These are phyloP conservation scores for Sebastes ruberrimus DNA, from an alignment of 2,797 vertebrate genomes.

Conservation along the genomic window DNA sequence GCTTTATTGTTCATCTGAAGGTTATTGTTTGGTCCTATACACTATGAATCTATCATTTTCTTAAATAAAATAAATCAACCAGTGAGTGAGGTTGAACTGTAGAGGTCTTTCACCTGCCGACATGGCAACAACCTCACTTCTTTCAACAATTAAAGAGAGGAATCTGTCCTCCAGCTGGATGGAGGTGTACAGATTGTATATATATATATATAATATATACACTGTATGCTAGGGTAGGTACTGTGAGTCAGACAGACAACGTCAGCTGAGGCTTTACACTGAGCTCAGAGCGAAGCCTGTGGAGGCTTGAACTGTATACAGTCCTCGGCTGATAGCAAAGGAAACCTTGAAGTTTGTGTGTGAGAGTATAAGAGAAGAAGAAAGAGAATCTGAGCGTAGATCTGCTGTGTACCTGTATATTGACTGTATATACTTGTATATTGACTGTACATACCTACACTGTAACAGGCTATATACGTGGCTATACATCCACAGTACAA, in stretches of 20 bases:
- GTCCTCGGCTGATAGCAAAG: not conserved
- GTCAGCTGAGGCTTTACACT: not conserved
- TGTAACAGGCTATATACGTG: not conserved
- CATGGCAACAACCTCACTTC: not conserved
- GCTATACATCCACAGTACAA: not conserved
- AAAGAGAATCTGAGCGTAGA: not conserved
- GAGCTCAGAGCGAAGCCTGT: not conserved
- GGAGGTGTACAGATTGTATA: not conserved
- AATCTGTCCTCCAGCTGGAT: not conserved
- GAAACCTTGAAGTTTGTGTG: not conserved
- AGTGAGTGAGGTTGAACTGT: not conserved
- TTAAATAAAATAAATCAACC: not conserved
- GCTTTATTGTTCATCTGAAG: slow-evolving; percentile 7
- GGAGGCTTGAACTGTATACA: not conserved
- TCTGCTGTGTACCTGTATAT: not conserved
- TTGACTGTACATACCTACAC: slow-evolving; percentile 10
- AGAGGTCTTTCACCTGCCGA: not conserved
- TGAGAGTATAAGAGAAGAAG: not conserved
- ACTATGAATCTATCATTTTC: slow-evolving; percentile 9
- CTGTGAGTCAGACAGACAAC: not conserved
- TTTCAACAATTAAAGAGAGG: slow-evolving; percentile 5
- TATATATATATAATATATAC: not conserved
- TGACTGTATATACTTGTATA: slow-evolving; percentile 1
- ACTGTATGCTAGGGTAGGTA: not conserved
- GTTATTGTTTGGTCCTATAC: not conserved